These are phyloP conservation scores for Villa cingulata DNA, from an alignment of 2,888 invertebrate species.

Conservation along the genomic window DNA sequence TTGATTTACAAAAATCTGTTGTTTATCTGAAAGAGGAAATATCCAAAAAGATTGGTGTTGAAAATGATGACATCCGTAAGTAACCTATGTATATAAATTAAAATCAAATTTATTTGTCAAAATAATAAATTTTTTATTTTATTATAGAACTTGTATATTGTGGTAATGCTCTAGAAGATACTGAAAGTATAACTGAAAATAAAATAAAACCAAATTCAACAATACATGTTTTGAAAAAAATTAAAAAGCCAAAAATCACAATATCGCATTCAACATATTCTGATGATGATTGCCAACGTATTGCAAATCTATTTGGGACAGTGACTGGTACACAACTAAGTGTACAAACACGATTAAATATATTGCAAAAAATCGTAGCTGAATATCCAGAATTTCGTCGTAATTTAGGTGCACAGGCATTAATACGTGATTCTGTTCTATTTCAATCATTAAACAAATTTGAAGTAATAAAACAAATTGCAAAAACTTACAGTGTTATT, in stretches of 20 bases:
- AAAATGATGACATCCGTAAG: slow-evolving; percentile 41
- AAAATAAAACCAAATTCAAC: slow-evolving; percentile 42
- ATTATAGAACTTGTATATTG: slow-evolving; percentile 49
- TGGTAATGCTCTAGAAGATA: slow-evolving; percentile 48
- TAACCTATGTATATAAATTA: not conserved
- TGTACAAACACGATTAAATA: slow-evolving; percentile 39
- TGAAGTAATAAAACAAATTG: slow-evolving; percentile 48
- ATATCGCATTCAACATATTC: slow-evolving; percentile 16
- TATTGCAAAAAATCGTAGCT: slow-evolving; percentile 46
- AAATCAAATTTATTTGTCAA: not conserved
- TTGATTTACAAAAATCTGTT: slow-evolving; percentile 44
- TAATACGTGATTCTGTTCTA: slow-evolving; percentile 58
- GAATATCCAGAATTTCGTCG: slow-evolving; percentile 52
- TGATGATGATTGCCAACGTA: slow-evolving; percentile 8
- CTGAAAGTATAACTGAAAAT: slow-evolving; percentile 40
- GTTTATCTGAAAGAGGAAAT: slow-evolving; percentile 40
- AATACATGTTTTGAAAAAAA: slow-evolving; percentile 40
- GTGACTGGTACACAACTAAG: slow-evolving; percentile 34
- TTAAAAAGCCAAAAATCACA: slow-evolving; percentile 22
- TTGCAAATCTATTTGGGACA: slow-evolving; percentile 21
- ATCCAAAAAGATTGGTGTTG: slow-evolving; percentile 37
- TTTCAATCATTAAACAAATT: slow-evolving; percentile 51
- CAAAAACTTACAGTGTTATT: slow-evolving; percentile 51
- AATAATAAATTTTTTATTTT: slow-evolving; percentile 37
- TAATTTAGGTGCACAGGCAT: slow-evolving; percentile 55